Percentiles rank a stretch among this genome's conserved stretches.
Evolutionary conservation across 2,888 invertebrate genomes (phyloP).

Genomic region (Ommatoiulus sabulosus): DNA sequence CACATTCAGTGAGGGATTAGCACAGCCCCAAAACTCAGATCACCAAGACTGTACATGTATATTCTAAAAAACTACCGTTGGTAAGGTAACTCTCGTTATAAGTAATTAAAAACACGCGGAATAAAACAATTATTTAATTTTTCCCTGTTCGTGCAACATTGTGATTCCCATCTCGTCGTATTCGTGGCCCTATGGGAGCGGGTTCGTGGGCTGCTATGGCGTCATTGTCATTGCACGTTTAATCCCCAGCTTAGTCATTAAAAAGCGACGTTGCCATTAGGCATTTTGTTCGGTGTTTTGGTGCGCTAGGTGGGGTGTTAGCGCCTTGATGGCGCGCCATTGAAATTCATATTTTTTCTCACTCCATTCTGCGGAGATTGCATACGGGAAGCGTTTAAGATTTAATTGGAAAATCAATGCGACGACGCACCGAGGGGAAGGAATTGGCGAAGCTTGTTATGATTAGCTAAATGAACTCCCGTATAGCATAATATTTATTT

Average conservation of each 20-base stretch:
- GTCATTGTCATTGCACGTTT: neutral
- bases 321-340: neutral
- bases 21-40: too few species aligned
- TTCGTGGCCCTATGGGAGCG: neutral
- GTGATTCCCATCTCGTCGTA: neutral
- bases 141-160: neutral
- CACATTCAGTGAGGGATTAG: too few species aligned
- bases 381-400: neutral
- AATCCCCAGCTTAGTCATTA: conserved; percentile 26
- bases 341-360: conserved; percentile 39
- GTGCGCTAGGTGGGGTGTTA: neutral
- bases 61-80: too few species aligned
- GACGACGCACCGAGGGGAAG: neutral
- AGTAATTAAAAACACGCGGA: too few species aligned
- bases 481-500: conserved; percentile 37
- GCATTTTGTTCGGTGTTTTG: neutral
- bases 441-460: neutral
- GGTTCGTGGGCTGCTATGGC: neutral
- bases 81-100: too few species aligned
- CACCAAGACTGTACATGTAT: too few species aligned
- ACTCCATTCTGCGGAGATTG: conserved; percentile 36
- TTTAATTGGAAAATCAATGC: conserved; percentile 40
- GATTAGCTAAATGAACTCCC: conserved; percentile 39
- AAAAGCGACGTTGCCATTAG: neutral
- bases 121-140: too few species aligned